Evolutionary conservation across 2,113 vertebrate genomes (phyloP).

Genomic region (Cavia porcellus): DNA sequence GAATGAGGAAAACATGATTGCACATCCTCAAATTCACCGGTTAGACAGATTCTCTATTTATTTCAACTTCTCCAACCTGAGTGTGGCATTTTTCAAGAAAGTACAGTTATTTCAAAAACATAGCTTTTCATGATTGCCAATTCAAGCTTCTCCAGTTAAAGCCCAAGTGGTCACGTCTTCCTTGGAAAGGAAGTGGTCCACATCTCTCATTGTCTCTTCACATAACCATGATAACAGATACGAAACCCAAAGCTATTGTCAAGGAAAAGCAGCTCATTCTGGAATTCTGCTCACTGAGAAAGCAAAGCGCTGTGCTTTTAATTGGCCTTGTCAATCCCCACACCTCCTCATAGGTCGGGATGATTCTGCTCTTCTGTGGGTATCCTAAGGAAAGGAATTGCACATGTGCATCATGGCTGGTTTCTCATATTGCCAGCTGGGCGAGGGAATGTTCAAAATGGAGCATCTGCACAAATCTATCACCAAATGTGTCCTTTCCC

Average conservation of each 20-base stretch:
- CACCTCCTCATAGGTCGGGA: fast-evolving
- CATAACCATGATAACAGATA: not conserved
- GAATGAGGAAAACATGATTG: not conserved
- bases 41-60: constrained; percentile 47
- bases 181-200: constrained; percentile 6
- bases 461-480: not conserved
- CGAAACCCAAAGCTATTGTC: not conserved
- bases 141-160: constrained; percentile 52
- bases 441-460: not conserved
- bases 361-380: not conserved
- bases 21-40: not conserved
- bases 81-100: not conserved
- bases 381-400: not conserved
- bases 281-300: not conserved
- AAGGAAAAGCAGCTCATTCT: not conserved
- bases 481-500: not conserved
- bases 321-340: not conserved
- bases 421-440: not conserved
- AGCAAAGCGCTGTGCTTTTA: not conserved
- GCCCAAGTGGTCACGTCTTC: not conserved
- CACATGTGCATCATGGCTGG: not conserved
- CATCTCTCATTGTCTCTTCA: not conserved
- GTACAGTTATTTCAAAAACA: constrained; percentile 28
- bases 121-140: not conserved
- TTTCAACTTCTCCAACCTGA: constrained; percentile 33